A percentile compares a stretch with the other conserved stretches of the same genome.
These are phyloP conservation scores for Leucophenga maculata DNA, from an alignment of 2,888 invertebrate species.

Conservation along the genomic window DNA sequence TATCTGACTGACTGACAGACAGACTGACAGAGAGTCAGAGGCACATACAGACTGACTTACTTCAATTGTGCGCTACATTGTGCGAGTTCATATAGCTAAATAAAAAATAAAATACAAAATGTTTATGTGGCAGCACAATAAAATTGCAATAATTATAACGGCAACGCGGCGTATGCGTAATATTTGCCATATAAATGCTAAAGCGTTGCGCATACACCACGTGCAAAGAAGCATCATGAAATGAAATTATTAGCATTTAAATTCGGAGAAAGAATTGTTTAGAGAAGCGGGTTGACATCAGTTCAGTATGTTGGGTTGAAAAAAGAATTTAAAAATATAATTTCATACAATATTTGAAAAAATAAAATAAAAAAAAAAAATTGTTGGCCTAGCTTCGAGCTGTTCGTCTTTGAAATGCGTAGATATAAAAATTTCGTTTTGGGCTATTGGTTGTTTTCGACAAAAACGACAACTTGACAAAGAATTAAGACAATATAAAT, in stretches of 20 bases:
- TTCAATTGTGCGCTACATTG: not conserved
- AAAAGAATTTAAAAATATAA: too few relatives aligned
- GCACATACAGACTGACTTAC: not conserved
- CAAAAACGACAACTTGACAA: too few relatives aligned
- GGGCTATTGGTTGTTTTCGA: too few relatives aligned
- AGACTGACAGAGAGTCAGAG: not conserved
- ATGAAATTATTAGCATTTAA: not conserved
- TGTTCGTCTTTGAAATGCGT: too few relatives aligned
- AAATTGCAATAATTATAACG: conserved; percentile 5
- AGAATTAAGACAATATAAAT: too few relatives aligned
- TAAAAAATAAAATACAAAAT: not conserved
- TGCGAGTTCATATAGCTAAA: not conserved
- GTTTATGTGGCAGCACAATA: not conserved
- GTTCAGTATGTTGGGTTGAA: not conserved
- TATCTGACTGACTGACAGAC: conserved; percentile 2
- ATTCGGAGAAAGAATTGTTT: not conserved
- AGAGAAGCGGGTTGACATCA: not conserved
- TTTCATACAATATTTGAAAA: too few relatives aligned
- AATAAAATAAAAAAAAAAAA: too few relatives aligned
- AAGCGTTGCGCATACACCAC: too few relatives aligned
- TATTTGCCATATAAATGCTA: not conserved
- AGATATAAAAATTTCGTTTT: too few relatives aligned
- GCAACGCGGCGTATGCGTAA: conserved; percentile 12
- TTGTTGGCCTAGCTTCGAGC: too few relatives aligned
- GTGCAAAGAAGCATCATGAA: not conserved